A percentile compares a stretch with the other conserved stretches of the same genome.
Evolutionary conservation across 2,888 invertebrate species (phyloP).

Genomic region (Gastracanthus pulcherrimus): DNA sequence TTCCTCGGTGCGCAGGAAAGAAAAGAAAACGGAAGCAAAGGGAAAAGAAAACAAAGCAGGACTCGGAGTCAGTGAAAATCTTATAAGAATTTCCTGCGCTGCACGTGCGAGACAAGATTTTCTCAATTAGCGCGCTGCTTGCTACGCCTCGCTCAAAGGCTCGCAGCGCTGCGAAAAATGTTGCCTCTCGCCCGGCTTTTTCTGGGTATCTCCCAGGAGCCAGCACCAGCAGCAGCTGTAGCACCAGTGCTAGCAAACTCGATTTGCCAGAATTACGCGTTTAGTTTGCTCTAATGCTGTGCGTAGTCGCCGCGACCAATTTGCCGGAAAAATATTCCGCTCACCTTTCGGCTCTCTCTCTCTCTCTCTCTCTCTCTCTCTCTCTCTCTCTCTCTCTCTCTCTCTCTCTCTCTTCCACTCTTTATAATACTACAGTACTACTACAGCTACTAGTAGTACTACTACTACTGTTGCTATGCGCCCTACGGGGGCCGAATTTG

Average conservation of each 20-base stretch:
- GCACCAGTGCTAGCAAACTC: constrained; percentile 12
- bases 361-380: background rate
- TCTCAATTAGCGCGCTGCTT: constrained; percentile 28
- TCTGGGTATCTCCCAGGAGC: background rate
- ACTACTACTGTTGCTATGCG: background rate
- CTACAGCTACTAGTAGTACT: too few relatives aligned
- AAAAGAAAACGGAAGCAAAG: too few relatives aligned
- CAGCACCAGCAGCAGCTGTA: too few relatives aligned
- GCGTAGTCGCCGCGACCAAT: constrained; percentile 46
- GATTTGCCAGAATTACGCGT: constrained; percentile 50
- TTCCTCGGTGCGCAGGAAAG: too few relatives aligned
- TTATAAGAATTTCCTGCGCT: constrained; percentile 15
- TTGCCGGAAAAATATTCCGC: constrained; percentile 54
- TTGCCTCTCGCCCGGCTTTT: background rate
- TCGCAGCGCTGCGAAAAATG: background rate
- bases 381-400: background rate
- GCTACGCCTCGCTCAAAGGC: too few relatives aligned
- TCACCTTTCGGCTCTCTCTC: constrained; percentile 28
- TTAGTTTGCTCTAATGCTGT: constrained; percentile 44
- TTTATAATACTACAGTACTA: too few relatives aligned
- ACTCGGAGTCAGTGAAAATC: constrained; percentile 16
- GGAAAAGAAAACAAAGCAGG: background rate
- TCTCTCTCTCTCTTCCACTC: background rate
- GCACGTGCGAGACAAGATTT: constrained; percentile 33
- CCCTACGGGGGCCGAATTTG: constrained; percentile 37